phyloP scores from a whole-genome alignment of 2,797 vertebrate species.

The Kryptolebias ocellatus region DNA sequence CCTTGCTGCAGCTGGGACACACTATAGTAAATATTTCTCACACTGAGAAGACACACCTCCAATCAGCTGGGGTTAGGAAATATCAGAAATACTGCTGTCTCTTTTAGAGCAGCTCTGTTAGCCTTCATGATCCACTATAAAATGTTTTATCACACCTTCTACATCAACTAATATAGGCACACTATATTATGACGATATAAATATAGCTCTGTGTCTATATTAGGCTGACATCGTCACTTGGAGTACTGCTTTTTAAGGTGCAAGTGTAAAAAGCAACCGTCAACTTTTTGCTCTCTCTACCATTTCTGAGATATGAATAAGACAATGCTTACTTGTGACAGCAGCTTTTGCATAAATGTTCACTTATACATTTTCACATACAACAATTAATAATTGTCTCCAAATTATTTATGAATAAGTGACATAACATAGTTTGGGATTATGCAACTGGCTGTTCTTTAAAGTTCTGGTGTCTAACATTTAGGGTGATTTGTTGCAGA shows the following conservation, averaged over 20 bases:
- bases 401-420: conserved; percentile 22
- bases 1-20: conserved; percentile 3
- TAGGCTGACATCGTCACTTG: conserved; percentile 21
- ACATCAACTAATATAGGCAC: conserved; percentile 54
- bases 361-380: conserved; percentile 4
- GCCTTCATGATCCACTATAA: conserved; percentile 61
- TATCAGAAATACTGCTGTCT: conserved; percentile 37
- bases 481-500: background rate
- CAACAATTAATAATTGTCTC: conserved; percentile 15
- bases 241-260: conserved; percentile 29
- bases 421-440: conserved; percentile 8
- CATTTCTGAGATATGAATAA: background rate
- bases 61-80: conserved; percentile 46
- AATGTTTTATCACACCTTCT: conserved; percentile 63
- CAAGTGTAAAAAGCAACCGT: conserved; percentile 37
- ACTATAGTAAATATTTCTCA: conserved; percentile 40
- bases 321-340: conserved; percentile 7
- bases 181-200: conserved; percentile 47
- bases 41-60: conserved; percentile 51
- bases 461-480: background rate
- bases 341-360: conserved; percentile 21
- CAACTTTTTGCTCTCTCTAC: background rate
- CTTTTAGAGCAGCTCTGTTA: conserved; percentile 41
- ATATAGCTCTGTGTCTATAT: conserved; percentile 37
- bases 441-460: conserved; percentile 18